phyloP scores from a whole-genome alignment of 2,797 vertebrate genomes.

The Epinephelus malabaricus region DNA sequence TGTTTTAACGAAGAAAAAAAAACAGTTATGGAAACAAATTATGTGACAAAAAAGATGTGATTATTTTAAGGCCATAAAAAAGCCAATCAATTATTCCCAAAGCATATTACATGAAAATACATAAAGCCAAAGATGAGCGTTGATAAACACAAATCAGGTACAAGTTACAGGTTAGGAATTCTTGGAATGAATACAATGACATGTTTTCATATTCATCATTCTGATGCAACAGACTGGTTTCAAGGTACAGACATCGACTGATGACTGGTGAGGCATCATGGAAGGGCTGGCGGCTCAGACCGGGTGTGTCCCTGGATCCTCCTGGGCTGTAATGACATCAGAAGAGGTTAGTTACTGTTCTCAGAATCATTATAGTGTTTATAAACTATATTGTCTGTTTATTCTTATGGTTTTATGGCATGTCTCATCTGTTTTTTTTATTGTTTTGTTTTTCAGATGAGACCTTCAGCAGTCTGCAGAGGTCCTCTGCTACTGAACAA shows the following conservation, averaged over 20 bases:
- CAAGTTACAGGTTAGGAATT: no score
- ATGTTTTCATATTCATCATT: no score
- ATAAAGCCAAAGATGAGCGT: neutral
- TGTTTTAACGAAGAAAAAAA: no score
- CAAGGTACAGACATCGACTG: no score
- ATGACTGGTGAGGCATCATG: neutral
- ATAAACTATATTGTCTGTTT: no score
- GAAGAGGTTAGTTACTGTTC: neutral
- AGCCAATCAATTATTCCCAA: neutral
- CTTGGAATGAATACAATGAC: no score
- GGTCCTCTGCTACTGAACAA: neutral
- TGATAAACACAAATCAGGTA: no score
- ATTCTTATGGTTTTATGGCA: neutral
- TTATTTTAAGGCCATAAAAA: neutral
- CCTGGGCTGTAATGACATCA: conserved; percentile 20
- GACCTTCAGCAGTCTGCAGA: neutral
- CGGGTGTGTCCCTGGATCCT: neutral
- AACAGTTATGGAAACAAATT: no score
- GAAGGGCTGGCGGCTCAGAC: neutral
- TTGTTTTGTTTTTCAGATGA: no score
- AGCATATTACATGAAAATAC: neutral
- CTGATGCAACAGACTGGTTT: neutral
- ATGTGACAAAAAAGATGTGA: neutral
- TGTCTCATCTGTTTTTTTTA: no score
- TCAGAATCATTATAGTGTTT: no score